phyloP scores from a whole-genome alignment of 2,888 invertebrate species.

The Meloe dianella region DNA sequence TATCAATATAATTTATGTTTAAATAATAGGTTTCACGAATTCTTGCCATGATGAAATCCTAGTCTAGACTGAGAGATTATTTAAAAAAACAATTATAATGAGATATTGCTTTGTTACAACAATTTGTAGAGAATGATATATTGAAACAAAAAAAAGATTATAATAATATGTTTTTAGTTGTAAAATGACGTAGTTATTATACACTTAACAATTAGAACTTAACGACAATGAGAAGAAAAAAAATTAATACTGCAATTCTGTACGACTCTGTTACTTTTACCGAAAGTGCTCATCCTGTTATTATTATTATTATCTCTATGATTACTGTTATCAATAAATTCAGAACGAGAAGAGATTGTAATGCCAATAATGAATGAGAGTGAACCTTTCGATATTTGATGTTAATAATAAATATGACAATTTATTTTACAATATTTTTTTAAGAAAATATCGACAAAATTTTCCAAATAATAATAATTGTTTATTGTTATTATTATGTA shows the following conservation, averaged over 20 bases:
- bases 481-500: background rate
- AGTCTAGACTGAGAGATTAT: constrained; percentile 55
- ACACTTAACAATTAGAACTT: constrained; percentile 35
- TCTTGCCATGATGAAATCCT: constrained; percentile 59
- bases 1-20: constrained; percentile 47
- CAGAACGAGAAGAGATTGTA: background rate
- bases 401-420: background rate
- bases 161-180: constrained; percentile 46
- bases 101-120: constrained; percentile 52
- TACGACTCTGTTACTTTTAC: constrained; percentile 63
- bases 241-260: constrained; percentile 47
- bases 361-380: background rate
- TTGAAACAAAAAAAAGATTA: constrained; percentile 46
- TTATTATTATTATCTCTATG: constrained; percentile 30
- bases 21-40: constrained; percentile 54
- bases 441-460: background rate
- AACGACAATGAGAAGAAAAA: constrained; percentile 22
- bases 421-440: constrained; percentile 1
- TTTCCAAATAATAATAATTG: background rate
- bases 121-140: constrained; percentile 24
- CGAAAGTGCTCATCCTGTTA: constrained; percentile 76
- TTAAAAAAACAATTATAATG: constrained; percentile 23
- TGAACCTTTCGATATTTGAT: background rate
- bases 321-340: background rate
- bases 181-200: constrained; percentile 43